A percentile compares a stretch with the other conserved stretches of the same genome.
phyloP scores from a whole-genome alignment of 2,113 vertebrate species.

The Alexandromys fortis region DNA sequence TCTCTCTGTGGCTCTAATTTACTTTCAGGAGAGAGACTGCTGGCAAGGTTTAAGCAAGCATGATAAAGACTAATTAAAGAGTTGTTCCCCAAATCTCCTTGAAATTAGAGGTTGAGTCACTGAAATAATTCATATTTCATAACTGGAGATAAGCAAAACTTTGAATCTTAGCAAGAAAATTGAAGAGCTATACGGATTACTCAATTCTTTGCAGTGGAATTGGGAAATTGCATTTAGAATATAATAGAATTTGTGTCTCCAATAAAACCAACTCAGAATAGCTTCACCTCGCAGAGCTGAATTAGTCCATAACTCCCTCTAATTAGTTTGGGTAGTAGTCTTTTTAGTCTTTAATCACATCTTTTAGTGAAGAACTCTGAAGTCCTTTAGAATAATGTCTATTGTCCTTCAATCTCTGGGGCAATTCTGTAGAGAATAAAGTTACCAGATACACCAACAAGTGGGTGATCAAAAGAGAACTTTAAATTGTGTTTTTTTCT shows the following conservation, averaged over 20 bases:
- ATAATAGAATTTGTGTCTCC: constrained; percentile 74
- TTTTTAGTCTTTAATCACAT: constrained; percentile 72
- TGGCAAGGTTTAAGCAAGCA: constrained; percentile 73
- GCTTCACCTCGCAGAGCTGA: constrained; percentile 54
- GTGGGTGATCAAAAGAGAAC: not conserved
- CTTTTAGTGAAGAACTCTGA: constrained; percentile 74
- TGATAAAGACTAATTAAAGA: constrained; percentile 70
- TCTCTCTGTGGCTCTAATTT: constrained; percentile 75
- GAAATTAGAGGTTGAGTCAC: constrained; percentile 77
- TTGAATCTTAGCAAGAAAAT: constrained; percentile 72
- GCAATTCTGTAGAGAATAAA: not conserved
- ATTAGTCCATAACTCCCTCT: constrained; percentile 72
- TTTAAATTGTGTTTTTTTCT: not conserved
- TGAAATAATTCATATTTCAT: constrained; percentile 69
- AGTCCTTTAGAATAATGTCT: constrained; percentile 49
- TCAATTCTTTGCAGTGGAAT: constrained; percentile 70
- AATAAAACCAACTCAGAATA: constrained; percentile 47
- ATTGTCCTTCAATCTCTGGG: constrained; percentile 10
- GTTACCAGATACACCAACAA: not conserved
- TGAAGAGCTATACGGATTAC: constrained; percentile 65
- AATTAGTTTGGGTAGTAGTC: constrained; percentile 71
- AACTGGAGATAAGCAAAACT: constrained; percentile 57
- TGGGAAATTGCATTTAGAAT: constrained; percentile 66
- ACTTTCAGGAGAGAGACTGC: constrained; percentile 62
- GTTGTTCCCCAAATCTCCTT: constrained; percentile 74